These are phyloP conservation scores for Fulica atra DNA, from an alignment of 2,113 vertebrate genomes.

Conservation along the genomic window DNA sequence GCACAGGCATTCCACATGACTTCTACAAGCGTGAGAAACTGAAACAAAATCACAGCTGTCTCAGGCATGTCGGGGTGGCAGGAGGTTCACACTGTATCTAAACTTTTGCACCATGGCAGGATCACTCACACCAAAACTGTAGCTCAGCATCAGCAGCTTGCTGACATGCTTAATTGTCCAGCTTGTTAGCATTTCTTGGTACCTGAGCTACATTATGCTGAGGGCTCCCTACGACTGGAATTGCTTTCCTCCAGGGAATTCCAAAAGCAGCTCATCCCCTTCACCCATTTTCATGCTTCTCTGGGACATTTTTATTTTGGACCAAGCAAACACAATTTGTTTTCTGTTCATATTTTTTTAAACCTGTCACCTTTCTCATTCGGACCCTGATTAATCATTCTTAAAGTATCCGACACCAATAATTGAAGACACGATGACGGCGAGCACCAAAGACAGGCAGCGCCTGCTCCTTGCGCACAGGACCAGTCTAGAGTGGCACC, in stretches of 20 bases:
- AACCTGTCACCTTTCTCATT: not conserved
- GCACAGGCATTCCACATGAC: not conserved
- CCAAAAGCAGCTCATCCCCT: rapidly evolving
- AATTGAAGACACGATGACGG: not conserved
- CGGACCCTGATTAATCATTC: not conserved
- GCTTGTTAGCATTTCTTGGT: not conserved
- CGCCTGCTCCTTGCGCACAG: not conserved
- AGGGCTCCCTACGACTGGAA: not conserved
- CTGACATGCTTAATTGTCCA: not conserved
- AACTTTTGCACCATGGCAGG: not conserved
- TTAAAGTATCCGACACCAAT: not conserved
- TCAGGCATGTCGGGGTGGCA: rapidly evolving
- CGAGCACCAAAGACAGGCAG: not conserved
- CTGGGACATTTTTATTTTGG: not conserved
- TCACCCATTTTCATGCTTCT: not conserved
- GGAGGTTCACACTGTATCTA: not conserved
- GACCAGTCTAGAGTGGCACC: not conserved
- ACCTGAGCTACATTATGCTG: not conserved
- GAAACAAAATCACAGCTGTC: not conserved
- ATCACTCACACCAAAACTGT: not conserved
- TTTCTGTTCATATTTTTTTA: not conserved
- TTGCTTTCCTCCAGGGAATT: not conserved
- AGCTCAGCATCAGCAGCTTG: not conserved
- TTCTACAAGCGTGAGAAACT: not conserved
- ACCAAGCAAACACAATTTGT: not conserved